phyloP scores from a whole-genome alignment of 1,140 invertebrate species.

The Globodera rostochiensis region DNA sequence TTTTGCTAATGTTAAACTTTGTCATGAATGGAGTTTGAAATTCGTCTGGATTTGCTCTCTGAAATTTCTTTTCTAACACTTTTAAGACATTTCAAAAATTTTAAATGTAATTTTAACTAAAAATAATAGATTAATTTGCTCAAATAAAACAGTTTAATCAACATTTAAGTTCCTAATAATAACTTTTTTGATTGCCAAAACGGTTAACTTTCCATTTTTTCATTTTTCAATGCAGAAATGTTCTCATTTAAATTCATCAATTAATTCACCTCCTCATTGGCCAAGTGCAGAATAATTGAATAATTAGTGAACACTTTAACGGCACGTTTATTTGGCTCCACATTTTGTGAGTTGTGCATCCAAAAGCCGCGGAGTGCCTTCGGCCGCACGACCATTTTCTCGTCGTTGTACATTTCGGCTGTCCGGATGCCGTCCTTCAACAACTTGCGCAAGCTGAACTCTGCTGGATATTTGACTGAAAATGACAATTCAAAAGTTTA shows the following conservation, averaged over 20 bases:
- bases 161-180: no score
- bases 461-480: constrained; percentile 22
- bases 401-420: constrained; percentile 35
- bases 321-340: background rate
- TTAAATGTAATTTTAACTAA: no score
- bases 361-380: constrained; percentile 35
- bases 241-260: no score
- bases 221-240: no score
- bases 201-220: no score
- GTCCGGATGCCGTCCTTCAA: constrained; percentile 10
- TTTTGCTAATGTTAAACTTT: constrained; percentile 16
- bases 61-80: background rate
- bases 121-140: no score
- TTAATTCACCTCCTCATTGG: constrained; percentile 28
- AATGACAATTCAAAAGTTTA: background rate
- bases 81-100: no score
- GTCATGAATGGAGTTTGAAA: constrained; percentile 15
- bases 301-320: constrained; percentile 30
- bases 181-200: no score
- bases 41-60: constrained; percentile 26
- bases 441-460: constrained; percentile 26
- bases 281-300: constrained; percentile 30
- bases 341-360: constrained; percentile 28
- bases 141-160: no score
- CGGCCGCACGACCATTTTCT: constrained; percentile 42